Evolutionary conservation across 2,888 invertebrate genomes (phyloP), one percentile per base, ranked within the genome.

Genomic region (Silvanus unidentatus): DNA sequence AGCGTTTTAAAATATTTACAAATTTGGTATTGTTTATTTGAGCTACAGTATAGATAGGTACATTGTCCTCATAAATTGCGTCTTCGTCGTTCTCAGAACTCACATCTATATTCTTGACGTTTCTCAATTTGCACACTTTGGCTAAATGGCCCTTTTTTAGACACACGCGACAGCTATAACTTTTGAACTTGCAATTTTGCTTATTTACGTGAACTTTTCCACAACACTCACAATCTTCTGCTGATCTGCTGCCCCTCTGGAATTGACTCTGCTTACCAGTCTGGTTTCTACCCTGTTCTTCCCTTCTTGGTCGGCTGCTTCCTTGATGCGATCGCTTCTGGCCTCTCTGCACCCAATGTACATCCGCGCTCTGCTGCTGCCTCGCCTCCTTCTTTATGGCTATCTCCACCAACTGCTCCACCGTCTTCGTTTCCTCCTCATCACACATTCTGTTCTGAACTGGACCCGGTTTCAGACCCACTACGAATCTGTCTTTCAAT

Each of bases 401-500:
- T 27, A 42, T 36, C n/a, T 36, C 28, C 16, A 16, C 27, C 27
- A 35, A 42, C 14, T 37, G 27, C 8, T 29, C 22, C 28, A 42
- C 12, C 2, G 32, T 11, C n/a, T 35, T 2, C 2, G 12, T 22
- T 12, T 36, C 42, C 12, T 12, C 11, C 11, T 36, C 27, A 6
- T 42, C 42, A 22, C 42, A 37, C n/a, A 36, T 2, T 36, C 28
- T 14, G 27, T 37, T 29, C 3, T 22, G 36, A 6, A 27, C 11
- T 27, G 28, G 32, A 3, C 42, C 42, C 3, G 27, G 36, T 38
- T 12, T 34, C 29, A 45, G 10, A 5, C 36, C 37, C n/a, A 15
- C 12, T n/a, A 44, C 28, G 22, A 44, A 44, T 40, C 16, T 29
- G 22, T 47, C 42, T 10, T 36, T 39, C 11, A 44, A 10, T 16